Conservation (phyloP, 2,888 invertebrate genomes). For the Sepioteuthis lessoniana region DNA sequence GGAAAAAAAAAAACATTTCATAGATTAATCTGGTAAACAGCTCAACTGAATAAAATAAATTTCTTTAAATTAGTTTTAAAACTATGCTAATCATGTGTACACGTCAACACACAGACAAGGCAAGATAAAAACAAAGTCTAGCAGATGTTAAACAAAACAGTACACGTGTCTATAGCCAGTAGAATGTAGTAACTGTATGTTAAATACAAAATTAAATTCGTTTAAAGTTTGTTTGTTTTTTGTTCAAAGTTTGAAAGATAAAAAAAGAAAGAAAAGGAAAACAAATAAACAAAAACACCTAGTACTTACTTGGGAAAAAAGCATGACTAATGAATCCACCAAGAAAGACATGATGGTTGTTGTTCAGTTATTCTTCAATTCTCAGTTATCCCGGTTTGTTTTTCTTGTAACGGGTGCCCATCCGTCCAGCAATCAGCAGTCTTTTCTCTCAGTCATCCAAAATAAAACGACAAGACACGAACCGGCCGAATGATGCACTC, state of each 20-base stretch:
- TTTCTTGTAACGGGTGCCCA: neutral
- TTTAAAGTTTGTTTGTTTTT: neutral
- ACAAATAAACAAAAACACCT: neutral
- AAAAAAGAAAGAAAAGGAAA: neutral
- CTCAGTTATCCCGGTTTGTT: neutral
- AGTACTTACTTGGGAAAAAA: conserved; percentile 83
- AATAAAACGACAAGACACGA: neutral
- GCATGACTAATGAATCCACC: conserved; percentile 87
- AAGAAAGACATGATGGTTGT: conserved; percentile 83
- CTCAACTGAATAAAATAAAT: no score
- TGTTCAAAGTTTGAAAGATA: no score
- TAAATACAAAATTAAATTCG: neutral
- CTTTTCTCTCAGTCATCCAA: neutral
- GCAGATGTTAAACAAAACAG: neutral
- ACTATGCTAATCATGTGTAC: no score
- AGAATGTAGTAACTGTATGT: neutral
- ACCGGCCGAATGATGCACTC: neutral
- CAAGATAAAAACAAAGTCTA: no score
- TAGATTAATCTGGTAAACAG: no score
- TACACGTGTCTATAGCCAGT: neutral
- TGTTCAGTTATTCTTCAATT: conserved; percentile 6
- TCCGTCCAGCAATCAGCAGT: conserved; percentile 17
- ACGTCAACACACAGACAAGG: no score
- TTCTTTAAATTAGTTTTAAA: no score
- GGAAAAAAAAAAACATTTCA: no score